Conservation (phyloP, 2,113 vertebrate species). For the Petrocephalus microphthalmus region DNA sequence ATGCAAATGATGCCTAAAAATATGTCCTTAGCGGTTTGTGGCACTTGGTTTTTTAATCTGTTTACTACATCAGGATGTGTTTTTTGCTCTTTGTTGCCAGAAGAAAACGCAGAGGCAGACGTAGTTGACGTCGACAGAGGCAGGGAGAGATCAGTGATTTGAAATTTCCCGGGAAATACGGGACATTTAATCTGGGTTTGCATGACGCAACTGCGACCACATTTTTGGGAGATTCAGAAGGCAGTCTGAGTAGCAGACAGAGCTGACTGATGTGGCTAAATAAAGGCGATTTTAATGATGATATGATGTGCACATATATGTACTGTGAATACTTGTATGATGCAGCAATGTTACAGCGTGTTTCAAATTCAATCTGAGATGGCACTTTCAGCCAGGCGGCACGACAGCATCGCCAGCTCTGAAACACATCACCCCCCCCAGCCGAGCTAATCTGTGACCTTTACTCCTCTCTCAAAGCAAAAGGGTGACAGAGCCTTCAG, state of each 20-base stretch:
- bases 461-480: neutral
- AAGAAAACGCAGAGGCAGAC: neutral
- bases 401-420: neutral
- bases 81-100: neutral
- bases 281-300: neutral
- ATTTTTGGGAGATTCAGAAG: neutral
- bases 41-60: neutral
- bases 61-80: neutral
- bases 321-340: neutral
- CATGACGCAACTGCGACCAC: neutral
- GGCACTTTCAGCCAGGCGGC: neutral
- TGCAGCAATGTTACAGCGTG: neutral
- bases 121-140: neutral
- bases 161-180: neutral
- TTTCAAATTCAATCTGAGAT: neutral
- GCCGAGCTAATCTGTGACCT: neutral
- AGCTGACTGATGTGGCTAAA: neutral
- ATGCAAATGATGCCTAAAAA: slow-evolving; percentile 8
- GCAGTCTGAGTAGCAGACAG: neutral
- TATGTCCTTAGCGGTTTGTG: neutral
- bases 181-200: neutral
- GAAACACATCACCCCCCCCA: neutral
- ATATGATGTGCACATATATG: neutral
- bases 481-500: neutral
- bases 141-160: neutral